Base-by-base conservation (phyloP, 2,113 vertebrate species). In the Meleagris gallopavo region DNA sequence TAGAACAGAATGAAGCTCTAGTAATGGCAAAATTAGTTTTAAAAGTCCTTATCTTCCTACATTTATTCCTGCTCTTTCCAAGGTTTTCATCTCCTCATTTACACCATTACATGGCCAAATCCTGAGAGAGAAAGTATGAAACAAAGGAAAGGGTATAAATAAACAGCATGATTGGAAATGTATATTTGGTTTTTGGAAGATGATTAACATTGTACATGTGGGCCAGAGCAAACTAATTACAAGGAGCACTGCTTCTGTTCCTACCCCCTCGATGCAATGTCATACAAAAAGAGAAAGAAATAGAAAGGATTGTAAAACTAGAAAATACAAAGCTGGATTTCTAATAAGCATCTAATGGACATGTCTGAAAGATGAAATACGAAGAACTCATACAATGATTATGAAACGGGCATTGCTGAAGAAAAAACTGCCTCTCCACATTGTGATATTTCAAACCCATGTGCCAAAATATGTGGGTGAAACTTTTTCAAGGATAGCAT, bases 321-420 rank as follows among this genome's bases (percentile, higher is more conserved):
- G 36, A 76, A 65, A 88, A 46, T 17, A 74, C 8, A 84, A 74
- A 87, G 36, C 6, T 16, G n/a, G 22, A 36, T 36, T 83, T 83
- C 66, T 83, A 29, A 7, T 21, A 72, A 34, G 13, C 34, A 12
- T 16, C 32, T 57, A 18, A 45, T 22, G 19, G 32, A 77, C 38
- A 57, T 30, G 2, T 25, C 64, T 67, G 19, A 72, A 52, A 38
- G 22, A 9, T n/a, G 7, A 94, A 75, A 40, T 22, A 45, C 36
- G 17, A 66, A 6, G 5, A 16, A 58, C 40, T 71, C 0, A 0
- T n/a, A 30, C 9, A 30, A 15, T 22, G 34, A 52, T 29, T 52
- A 70, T 45, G 24, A 71, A 83, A 45, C 5, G 60, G 12, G 13
- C 19, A 20, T 4, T 60, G 14, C 32, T 72, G 71, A 82, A 69